phyloP scores from a whole-genome alignment of 2,797 vertebrate species.

The Gymnodraco acuticeps region DNA sequence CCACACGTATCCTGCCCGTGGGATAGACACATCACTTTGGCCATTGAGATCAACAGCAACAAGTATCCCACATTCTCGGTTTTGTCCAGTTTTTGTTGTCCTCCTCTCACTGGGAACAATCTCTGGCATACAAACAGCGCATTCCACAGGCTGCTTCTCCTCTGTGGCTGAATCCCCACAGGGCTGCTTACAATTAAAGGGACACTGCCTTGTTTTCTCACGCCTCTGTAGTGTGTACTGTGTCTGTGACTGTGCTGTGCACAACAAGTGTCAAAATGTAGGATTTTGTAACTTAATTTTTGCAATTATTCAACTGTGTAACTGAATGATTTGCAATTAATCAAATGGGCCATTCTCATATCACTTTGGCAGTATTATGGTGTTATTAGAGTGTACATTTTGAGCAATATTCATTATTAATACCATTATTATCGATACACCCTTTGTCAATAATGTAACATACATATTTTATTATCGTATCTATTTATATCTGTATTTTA shows the following conservation, averaged over 20 bases:
- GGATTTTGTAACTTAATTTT: constrained; percentile 1
- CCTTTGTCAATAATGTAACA: too few species aligned
- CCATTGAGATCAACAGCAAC: constrained; percentile 24
- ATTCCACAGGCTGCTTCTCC: constrained; percentile 80
- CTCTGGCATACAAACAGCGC: constrained; percentile 79
- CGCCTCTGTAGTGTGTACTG: not conserved
- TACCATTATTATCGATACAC: too few species aligned
- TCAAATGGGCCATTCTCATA: too few species aligned
- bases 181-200: constrained; percentile 83
- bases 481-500: too few species aligned
- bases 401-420: too few species aligned
- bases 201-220: constrained; percentile 73
- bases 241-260: not conserved
- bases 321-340: too few species aligned
- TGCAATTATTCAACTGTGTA: too few species aligned
- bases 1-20: not conserved
- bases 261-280: constrained; percentile 17
- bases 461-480: too few species aligned
- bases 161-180: constrained; percentile 62
- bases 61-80: constrained; percentile 51
- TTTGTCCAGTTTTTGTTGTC: constrained; percentile 65
- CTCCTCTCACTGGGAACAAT: constrained; percentile 78
- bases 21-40: constrained; percentile 13
- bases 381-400: too few species aligned
- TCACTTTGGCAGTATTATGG: too few species aligned